Conservation (phyloP, 2,888 invertebrate species). For the Auanema sp. region DNA sequence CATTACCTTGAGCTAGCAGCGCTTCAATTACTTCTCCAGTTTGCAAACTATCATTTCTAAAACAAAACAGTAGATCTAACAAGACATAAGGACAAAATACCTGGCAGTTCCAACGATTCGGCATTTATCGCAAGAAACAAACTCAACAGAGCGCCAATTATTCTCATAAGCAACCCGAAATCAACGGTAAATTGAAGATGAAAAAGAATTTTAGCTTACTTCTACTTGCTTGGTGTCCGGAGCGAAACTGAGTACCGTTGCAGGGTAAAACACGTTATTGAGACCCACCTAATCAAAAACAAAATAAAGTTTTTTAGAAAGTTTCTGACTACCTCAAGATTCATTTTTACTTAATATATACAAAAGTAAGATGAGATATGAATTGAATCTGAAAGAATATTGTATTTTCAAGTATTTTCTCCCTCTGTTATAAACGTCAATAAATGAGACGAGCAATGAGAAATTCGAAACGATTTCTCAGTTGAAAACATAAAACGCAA, state of each 20-base stretch:
- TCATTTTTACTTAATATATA: constrained; percentile 12
- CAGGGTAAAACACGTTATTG: constrained; percentile 15
- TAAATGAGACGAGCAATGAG: too few relatives aligned
- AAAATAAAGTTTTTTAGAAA: background rate
- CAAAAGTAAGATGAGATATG: constrained; percentile 1
- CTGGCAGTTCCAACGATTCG: constrained; percentile 4
- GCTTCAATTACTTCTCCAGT: constrained; percentile 13
- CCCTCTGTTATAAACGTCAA: too few relatives aligned
- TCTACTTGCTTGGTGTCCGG: background rate
- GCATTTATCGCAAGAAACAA: constrained; percentile 4
- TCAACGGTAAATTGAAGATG: background rate
- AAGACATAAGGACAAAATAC: background rate
- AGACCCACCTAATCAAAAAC: background rate
- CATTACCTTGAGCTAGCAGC: background rate
- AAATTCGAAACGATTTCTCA: too few relatives aligned
- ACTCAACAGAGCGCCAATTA: constrained; percentile 5
- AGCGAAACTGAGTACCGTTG: constrained; percentile 6
- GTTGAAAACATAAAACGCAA: too few relatives aligned
- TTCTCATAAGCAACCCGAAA: constrained; percentile 4
- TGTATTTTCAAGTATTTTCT: too few relatives aligned
- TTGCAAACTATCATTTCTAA: constrained; percentile 8
- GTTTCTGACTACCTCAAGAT: constrained; percentile 11
- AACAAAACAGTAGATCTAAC: background rate
- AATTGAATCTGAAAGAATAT: too few relatives aligned
- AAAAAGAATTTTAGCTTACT: background rate